phyloP scores from a whole-genome alignment of 2,888 invertebrate species.

The Agrochola litura region DNA sequence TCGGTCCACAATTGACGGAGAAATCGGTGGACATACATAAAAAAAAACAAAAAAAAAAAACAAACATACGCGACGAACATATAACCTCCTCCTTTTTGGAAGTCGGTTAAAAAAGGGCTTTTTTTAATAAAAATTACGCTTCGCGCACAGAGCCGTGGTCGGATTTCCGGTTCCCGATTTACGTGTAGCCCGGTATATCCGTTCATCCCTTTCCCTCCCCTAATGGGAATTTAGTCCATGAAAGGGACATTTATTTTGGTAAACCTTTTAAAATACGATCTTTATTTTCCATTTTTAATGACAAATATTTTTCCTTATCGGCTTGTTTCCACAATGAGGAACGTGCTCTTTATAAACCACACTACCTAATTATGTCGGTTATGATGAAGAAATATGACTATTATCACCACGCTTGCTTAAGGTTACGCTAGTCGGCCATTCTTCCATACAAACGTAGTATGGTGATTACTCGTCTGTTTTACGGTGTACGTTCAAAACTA shows the following conservation, averaged over 20 bases:
- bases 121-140: constrained; percentile 28
- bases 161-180: constrained; percentile 45
- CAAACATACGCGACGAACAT: too few relatives aligned
- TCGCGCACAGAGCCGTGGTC: constrained; percentile 9
- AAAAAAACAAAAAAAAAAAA: too few relatives aligned
- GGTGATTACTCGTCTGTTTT: too few relatives aligned
- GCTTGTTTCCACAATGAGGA: background rate
- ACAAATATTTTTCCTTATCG: background rate
- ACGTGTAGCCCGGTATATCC: background rate
- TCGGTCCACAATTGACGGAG: too few relatives aligned
- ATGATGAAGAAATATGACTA: background rate
- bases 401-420: background rate
- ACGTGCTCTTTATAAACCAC: background rate
- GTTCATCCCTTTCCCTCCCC: background rate
- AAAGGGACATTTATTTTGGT: constrained; percentile 27
- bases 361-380: background rate
- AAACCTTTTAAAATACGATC: constrained; percentile 13
- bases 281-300: background rate
- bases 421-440: too few relatives aligned
- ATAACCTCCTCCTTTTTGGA: too few relatives aligned
- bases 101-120: too few relatives aligned
- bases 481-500: too few relatives aligned
- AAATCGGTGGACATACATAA: too few relatives aligned
- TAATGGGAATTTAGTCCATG: constrained; percentile 6
- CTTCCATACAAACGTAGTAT: too few relatives aligned